A percentile compares a stretch with the other conserved stretches of the same genome.
These are phyloP conservation scores for Scopus umbretta DNA, from an alignment of 2,113 vertebrate genomes.

Conservation along the genomic window DNA sequence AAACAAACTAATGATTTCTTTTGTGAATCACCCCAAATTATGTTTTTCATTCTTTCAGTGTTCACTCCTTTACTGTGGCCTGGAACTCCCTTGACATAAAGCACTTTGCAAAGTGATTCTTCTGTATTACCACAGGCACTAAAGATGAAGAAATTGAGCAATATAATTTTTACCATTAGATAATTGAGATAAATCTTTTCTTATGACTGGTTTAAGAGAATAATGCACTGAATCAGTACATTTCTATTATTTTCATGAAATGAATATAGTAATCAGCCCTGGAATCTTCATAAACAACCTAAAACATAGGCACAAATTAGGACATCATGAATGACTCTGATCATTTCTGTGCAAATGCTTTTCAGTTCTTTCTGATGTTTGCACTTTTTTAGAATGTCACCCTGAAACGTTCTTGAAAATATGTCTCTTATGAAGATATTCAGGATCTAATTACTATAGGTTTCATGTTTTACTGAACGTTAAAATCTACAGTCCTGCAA, in stretches of 20 bases:
- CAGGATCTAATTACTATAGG: background rate
- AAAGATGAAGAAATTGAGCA: background rate
- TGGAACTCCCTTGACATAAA: background rate
- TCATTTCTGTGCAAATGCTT: background rate
- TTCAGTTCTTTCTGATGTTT: background rate
- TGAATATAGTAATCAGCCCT: background rate
- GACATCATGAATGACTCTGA: background rate
- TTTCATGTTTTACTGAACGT: background rate
- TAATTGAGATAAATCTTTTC: background rate
- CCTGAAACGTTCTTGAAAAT: background rate
- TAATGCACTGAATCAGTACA: background rate
- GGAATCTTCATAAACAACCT: background rate
- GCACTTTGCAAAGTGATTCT: background rate
- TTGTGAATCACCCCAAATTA: background rate
- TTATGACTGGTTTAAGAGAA: background rate
- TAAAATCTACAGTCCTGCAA: background rate
- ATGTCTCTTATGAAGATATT: background rate
- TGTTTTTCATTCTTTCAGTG: background rate
- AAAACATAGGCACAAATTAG: background rate
- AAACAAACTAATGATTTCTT: background rate
- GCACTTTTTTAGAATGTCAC: background rate
- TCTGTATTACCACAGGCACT: background rate
- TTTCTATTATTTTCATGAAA: background rate
- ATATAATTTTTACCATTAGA: background rate
- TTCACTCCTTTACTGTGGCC: background rate